Percentiles rank a stretch among this genome's conserved stretches.
These are phyloP conservation scores for roundworm (Caenorhabditis elegans) DNA, from an alignment of 1,140 invertebrate species.

Conservation along the genomic window DNA sequence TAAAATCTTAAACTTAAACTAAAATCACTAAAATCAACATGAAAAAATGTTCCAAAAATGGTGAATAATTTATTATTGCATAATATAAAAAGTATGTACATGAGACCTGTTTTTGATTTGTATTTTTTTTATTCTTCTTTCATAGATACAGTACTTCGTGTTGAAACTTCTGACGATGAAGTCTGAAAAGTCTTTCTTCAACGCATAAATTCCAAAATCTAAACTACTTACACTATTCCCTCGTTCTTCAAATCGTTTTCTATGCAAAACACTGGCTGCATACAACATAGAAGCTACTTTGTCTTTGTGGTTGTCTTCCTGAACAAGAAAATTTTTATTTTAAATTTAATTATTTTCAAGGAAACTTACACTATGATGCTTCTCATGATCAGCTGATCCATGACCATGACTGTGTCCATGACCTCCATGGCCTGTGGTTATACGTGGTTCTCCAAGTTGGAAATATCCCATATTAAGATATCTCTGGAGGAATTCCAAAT, in stretches of 20 bases:
- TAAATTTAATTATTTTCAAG: not conserved
- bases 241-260: constrained; percentile 24
- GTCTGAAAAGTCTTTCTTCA: not conserved
- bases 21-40: too few relatives aligned
- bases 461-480: constrained; percentile 63
- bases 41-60: too few relatives aligned
- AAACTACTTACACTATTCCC: not conserved
- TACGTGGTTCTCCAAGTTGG: constrained; percentile 55
- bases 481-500: constrained; percentile 60
- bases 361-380: not conserved
- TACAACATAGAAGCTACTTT: constrained; percentile 37
- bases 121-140: not conserved
- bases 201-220: too few relatives aligned
- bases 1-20: too few relatives aligned
- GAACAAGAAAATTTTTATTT: not conserved
- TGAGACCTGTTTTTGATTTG: not conserved
- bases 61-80: too few relatives aligned
- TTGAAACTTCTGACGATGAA: not conserved
- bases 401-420: constrained; percentile 32
- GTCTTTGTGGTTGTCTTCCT: not conserved
- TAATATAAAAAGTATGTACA: not conserved
- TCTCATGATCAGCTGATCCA: not conserved
- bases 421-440: constrained; percentile 14
- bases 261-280: constrained; percentile 25
- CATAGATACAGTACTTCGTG: not conserved